Base-by-base conservation (phyloP, 2,888 invertebrate genomes). In the Drosophila quinaria region DNA sequence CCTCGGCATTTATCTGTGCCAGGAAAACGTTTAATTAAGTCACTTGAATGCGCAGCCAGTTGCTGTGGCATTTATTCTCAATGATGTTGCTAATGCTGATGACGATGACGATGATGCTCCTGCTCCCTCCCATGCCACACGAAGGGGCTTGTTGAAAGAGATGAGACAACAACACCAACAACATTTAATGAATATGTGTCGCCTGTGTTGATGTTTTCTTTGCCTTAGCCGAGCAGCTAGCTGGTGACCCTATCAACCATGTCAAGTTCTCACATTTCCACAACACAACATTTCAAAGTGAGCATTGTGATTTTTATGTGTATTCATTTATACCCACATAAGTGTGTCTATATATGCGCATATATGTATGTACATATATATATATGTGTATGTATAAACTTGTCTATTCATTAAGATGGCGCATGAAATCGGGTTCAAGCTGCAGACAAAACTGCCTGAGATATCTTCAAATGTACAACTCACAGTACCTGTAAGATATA, bases 21-120 rank as follows among this genome's bases (percentile, higher is more conserved):
- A 82, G 77, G 80, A 83, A 81, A 83, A 77, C 83, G 78, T 81
- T 83, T 83, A 84, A 84, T 84, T 85, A 85, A 85, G 85, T 85
- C 85, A 83, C 85, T 85, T 81, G 78, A 85, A 83, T 83, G 83
- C 85, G 85, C 80, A 80, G 74, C 75, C 70, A 68, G 84, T 84
- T 83, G 85, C 75, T 84, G 70, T 87, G 81, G 81, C 87, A 87
- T 81, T 87, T 87, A 84, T 76, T 87, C 85, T 84, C 81, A 87
- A 82, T 84, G 87, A 82, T 78, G 87, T 84, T 87, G 79, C 81
- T 84, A 83, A 83, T 84, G 81, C 67, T 87, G 85, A 87, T 84
- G 84, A 78, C 73, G 69, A 67, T 41, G 41, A 39, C 15, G 42
- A 19, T 66, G 80, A 66, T 67, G 60, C 35, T 25, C 3, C 60